Conservation (phyloP, 2,113 vertebrate species). For the Chloroceryle aenea region DNA sequence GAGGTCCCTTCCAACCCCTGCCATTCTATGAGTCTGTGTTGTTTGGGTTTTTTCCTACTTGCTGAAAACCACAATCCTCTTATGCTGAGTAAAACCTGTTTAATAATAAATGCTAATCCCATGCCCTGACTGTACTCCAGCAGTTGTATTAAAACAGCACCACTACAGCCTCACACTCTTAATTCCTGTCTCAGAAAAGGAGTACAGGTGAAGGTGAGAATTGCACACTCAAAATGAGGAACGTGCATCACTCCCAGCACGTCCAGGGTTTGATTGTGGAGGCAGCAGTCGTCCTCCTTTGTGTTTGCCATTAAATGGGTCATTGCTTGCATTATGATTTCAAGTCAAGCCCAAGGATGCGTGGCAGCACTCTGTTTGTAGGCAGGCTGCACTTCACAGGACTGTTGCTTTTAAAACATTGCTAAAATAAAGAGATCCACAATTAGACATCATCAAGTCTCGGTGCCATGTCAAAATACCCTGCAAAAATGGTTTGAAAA, state of each 20-base stretch:
- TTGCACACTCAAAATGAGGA: background rate
- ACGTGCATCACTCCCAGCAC: background rate
- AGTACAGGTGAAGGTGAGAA: background rate
- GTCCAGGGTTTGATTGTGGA: background rate
- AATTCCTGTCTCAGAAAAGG: background rate
- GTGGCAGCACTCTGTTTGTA: background rate
- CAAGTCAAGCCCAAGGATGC: background rate
- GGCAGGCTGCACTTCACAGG: background rate
- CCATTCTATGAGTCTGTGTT: no score
- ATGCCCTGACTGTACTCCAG: background rate
- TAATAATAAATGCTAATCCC: background rate
- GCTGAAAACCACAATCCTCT: background rate
- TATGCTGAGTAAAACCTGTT: background rate
- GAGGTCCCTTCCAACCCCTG: no score
- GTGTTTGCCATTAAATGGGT: conserved; percentile 22
- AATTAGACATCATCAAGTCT: background rate
- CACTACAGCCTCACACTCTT: background rate
- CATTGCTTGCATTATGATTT: conserved; percentile 11
- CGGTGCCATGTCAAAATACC: background rate
- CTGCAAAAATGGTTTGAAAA: background rate
- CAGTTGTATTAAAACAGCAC: background rate
- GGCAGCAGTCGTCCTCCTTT: background rate
- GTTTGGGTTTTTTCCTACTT: background rate
- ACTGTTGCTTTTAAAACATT: background rate
- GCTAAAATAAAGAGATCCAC: background rate